Evolutionary conservation across 2,888 invertebrate species (phyloP).

Genomic region (Argyresthia albistria): DNA sequence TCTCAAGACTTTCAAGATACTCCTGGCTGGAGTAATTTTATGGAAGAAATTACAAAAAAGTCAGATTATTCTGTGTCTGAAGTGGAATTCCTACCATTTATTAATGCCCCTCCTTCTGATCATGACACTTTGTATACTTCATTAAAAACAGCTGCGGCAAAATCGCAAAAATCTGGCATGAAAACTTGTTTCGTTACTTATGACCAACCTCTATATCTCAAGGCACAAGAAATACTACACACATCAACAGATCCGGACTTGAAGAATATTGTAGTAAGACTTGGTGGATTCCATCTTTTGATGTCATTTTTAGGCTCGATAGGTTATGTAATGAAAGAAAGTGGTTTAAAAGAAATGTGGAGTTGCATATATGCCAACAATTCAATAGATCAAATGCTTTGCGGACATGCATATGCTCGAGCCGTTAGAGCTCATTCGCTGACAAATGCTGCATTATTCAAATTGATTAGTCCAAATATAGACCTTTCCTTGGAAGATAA

Average conservation of each 20-base stretch:
- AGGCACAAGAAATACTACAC: conserved; percentile 23
- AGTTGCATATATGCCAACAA: conserved; percentile 20
- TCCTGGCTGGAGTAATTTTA: neutral
- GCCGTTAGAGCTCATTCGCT: conserved; percentile 14
- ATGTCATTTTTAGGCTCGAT: conserved; percentile 24
- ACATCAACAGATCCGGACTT: conserved; percentile 11
- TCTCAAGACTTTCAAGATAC: neutral
- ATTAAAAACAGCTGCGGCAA: neutral
- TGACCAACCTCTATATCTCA: conserved; percentile 7
- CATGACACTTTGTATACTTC: neutral
- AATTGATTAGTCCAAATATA: neutral
- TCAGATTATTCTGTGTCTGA: neutral
- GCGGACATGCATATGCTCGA: conserved; percentile 20
- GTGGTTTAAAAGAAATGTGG: conserved; percentile 22
- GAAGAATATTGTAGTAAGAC: conserved; percentile 13
- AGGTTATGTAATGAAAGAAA: conserved; percentile 23
- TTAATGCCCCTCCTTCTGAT: neutral
- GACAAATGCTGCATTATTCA: neutral
- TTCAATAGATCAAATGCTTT: conserved; percentile 20
- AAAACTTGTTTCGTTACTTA: neutral
- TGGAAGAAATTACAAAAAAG: neutral
- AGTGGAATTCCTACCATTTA: neutral
- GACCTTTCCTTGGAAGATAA: neutral
- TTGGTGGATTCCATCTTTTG: conserved; percentile 25
- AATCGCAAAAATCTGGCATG: neutral